Base-by-base conservation (phyloP, 2,113 vertebrate species). In the Bos taurus region DNA sequence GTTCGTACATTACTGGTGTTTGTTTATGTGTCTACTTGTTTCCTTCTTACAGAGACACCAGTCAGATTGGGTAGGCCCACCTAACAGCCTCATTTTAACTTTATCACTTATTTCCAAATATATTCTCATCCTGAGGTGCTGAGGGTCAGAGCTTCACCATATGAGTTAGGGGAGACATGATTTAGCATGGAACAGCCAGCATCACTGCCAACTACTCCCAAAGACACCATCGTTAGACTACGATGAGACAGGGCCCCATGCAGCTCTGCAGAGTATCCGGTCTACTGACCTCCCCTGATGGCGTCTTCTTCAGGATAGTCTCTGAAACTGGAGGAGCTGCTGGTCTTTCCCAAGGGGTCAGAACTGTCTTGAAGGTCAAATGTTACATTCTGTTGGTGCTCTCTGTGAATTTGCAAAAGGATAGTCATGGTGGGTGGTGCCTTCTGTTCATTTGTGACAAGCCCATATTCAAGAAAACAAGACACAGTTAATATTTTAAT, bases 381-480 rank as follows among this genome's bases (percentile, higher is more conserved):
- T 5, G 6, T 11, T 78, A 16, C 56, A 56, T 43, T 92, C 33
- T 54, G 7, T 30, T 7, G 1, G 16, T 33, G 10, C 13, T 26
- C 19, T 7, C 14, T 30, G 2, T 43, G 52, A 56, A 80, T 60
- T 2, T 13, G 0, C 33, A 23, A 33, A 60, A 59, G 3, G 8
- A 52, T 14, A 48, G 26, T 33, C 28, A 87, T 7, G 5, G 60
- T 62, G 59, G 60, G n/a, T 50, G 2, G 10, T 64, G 82, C 54
- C 71, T 28, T 59, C 33, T 56, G 8, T 40, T 87, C 59, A 54
- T 77, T 92, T 91, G 90, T 67, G 19, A 91, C 33, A 33, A 94
- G 17, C 40, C 30, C 5, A 13, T 94, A 40, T 78, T 77, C 56
- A 92, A 78, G 33, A 94, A 95, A 97, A 90, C n/a, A 85, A 95